Percentiles rank a stretch among this genome's conserved stretches.
Conservation (phyloP, 2,113 vertebrate genomes). For the Mustelus asterias region DNA sequence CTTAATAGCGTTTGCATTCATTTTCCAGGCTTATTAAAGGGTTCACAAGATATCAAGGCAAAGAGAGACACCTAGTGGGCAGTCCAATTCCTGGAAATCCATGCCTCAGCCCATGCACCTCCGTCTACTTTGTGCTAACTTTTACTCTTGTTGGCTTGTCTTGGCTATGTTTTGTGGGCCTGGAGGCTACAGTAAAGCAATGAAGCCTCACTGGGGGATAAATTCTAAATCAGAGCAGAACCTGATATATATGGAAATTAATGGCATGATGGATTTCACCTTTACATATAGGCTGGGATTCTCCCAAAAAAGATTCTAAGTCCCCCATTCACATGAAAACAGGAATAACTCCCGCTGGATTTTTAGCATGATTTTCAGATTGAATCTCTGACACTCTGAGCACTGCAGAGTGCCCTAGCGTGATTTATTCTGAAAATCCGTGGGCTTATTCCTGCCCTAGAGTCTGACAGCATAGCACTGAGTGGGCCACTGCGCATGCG, state of each 20-base stretch:
- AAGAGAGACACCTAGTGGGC: background rate
- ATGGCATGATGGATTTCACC: background rate
- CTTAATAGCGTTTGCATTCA: background rate
- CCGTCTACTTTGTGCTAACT: background rate
- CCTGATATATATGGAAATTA: background rate
- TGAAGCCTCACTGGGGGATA: background rate
- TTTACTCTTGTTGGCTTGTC: background rate
- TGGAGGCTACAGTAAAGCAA: background rate
- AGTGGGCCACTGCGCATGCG: no score
- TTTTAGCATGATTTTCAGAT: no score
- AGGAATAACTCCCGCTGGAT: no score
- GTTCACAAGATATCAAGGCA: background rate
- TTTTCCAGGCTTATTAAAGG: background rate
- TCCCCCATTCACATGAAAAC: no score
- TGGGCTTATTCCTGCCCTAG: no score
- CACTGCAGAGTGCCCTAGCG: no score
- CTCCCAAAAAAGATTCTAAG: no score
- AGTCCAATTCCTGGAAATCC: background rate
- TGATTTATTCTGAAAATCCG: no score
- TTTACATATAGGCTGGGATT: background rate
- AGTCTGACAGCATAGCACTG: no score
- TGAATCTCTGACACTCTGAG: no score
- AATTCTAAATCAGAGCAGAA: background rate
- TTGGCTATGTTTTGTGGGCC: background rate
- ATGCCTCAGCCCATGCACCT: background rate